phyloP scores from a whole-genome alignment of 53 echinoderm and acorn worm genomes.

The Luidia sarsii region DNA sequence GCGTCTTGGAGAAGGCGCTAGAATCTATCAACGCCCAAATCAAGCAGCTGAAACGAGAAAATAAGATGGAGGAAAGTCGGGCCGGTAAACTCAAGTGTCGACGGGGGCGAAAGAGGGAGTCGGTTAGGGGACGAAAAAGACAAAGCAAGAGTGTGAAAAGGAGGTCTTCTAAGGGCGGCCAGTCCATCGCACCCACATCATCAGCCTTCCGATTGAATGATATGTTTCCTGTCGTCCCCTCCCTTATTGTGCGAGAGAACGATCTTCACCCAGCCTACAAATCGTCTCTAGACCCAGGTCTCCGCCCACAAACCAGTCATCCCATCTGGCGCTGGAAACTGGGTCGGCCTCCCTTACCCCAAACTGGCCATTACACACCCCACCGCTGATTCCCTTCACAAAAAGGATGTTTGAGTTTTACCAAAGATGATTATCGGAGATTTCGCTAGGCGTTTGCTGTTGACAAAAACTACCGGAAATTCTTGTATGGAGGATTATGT shows the following conservation, averaged over 20 bases:
- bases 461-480: too few species aligned
- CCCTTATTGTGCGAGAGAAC: constrained; percentile 69
- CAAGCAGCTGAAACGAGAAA: constrained; percentile 33
- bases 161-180: background rate
- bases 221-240: constrained; percentile 66
- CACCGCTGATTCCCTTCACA: too few species aligned
- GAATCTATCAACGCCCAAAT: constrained; percentile 44
- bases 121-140: background rate
- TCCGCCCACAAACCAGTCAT: constrained; percentile 64
- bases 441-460: too few species aligned
- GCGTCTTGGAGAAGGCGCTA: constrained; percentile 31
- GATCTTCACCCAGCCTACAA: constrained; percentile 80
- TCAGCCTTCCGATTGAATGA: constrained; percentile 62
- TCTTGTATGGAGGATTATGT: too few species aligned
- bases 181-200: background rate
- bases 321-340: constrained; percentile 89
- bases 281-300: constrained; percentile 46
- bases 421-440: too few species aligned
- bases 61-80: background rate
- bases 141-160: background rate
- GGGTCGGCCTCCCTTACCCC: constrained; percentile 72
- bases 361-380: constrained; percentile 8
- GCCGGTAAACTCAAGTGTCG: constrained; percentile 21
- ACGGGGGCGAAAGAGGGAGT: background rate
- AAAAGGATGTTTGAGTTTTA: too few species aligned